Evolutionary conservation across 2,797 vertebrate species (phyloP), one percentile per base, ranked within the genome.

Genomic region (Thamnophis elegans): DNA sequence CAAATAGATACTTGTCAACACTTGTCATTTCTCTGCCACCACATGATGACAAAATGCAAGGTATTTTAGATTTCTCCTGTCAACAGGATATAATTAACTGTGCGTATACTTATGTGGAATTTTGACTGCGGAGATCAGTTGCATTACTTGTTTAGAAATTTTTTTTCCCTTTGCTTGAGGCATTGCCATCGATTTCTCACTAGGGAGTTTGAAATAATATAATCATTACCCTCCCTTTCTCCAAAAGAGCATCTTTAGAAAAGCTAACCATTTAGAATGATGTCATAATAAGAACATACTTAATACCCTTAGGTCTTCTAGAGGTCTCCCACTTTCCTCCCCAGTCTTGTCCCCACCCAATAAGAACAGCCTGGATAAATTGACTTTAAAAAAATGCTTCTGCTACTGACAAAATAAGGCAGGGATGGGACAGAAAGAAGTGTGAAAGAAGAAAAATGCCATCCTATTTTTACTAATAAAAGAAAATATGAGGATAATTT

Each of bases 1-100:
- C 93, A 96, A 96, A 96, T 94, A 96, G 89, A 94, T 94, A 59
- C 91, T 95, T 97, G 96, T 97, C 97, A 97, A 95, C 95, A 96
- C n/a, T 86, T 95, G 95, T 94, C 95, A 95, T 93, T 94, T 96
- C 6, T 93, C 88, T 92, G 14, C 82, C 55, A 91, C 42, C 94
- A 58, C 92, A 68, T 59, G 93, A 94, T 95, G 94, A 95, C 93
- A 96, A 92, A 90, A 94, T 11, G 0, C 68, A 91, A 2, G 3
- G 88, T 95, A 95, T 85, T 96, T 97, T 93, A 92, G 94, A 94
- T 93, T 85, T 25, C 10, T 95, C 92, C 92, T 94, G 89, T 97
- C 93, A 96, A 95, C 93, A 95, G 91, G 86, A 94, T 93, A 85
- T 94, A 94, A 96, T 96, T 96, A 96, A 95, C 90, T 87, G 73